Percentiles rank a stretch among this genome's conserved stretches.
Evolutionary conservation across 2,113 vertebrate genomes (phyloP).

Genomic region (Guaruba guarouba): DNA sequence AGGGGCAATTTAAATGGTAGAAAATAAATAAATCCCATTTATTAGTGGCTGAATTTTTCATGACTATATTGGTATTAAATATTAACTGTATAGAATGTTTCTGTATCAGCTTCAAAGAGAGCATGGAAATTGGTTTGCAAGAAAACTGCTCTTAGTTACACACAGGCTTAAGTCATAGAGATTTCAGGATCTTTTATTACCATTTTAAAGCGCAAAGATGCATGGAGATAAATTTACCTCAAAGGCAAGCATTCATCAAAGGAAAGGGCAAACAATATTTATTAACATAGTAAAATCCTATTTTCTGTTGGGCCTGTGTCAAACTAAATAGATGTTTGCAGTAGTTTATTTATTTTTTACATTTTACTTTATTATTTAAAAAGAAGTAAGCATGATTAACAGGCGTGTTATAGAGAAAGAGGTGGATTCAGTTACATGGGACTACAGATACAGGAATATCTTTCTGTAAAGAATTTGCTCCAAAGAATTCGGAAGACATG

Average conservation of each 20-base stretch:
- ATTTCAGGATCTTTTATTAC: background rate
- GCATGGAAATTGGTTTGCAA: background rate
- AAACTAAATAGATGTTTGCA: background rate
- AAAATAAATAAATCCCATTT: constrained; percentile 61
- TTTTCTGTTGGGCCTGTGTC: background rate
- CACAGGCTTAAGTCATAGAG: background rate
- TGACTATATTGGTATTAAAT: constrained; percentile 42
- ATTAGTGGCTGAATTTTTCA: constrained; percentile 43
- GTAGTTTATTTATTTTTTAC: background rate
- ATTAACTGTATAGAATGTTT: constrained; percentile 41
- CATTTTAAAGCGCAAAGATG: background rate
- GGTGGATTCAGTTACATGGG: background rate
- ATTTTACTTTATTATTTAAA: background rate
- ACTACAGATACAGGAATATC: background rate
- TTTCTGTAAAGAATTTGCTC: background rate
- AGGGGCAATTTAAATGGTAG: background rate
- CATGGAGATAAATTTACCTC: background rate
- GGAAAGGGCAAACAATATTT: background rate
- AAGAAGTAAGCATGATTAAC: background rate
- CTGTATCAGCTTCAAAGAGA: background rate
- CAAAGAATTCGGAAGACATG: background rate
- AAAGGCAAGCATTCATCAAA: background rate
- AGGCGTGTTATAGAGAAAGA: background rate
- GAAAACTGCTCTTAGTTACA: background rate
- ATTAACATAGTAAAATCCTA: background rate